A percentile compares a stretch with the other conserved stretches of the same genome.
These are phyloP conservation scores for Eupristina koningsbergeri DNA, from an alignment of 1,140 invertebrate species.

Conservation along the genomic window DNA sequence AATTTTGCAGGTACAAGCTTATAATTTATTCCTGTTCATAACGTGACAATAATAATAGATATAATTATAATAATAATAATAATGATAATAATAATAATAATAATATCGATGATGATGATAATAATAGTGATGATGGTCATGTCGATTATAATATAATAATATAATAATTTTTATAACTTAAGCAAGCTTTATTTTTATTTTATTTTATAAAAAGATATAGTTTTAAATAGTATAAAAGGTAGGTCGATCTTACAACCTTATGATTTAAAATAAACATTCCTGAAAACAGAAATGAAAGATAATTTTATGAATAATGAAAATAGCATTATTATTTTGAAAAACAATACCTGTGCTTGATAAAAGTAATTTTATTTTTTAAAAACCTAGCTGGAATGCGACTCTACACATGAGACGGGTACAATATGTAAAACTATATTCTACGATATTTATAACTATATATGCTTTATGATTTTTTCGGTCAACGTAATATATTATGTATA, in stretches of 20 bases:
- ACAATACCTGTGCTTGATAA: slow-evolving; percentile 59
- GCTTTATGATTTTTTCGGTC: slow-evolving; percentile 55
- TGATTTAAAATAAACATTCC: slow-evolving; percentile 32
- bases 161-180: slow-evolving; percentile 36
- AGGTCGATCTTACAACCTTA: slow-evolving; percentile 26
- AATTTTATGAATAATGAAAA: slow-evolving; percentile 31
- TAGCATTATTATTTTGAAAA: slow-evolving; percentile 28
- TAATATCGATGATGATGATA: slow-evolving; percentile 24
- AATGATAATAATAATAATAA: slow-evolving; percentile 36
- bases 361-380: slow-evolving; percentile 69
- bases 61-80: slow-evolving; percentile 34
- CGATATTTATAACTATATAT: slow-evolving; percentile 63
- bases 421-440: slow-evolving; percentile 73
- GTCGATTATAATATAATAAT: no score
- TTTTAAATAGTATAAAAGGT: slow-evolving; percentile 44
- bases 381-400: slow-evolving; percentile 72
- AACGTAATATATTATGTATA: slow-evolving; percentile 59
- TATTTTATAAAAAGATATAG: slow-evolving; percentile 36
- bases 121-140: slow-evolving; percentile 14
- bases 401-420: slow-evolving; percentile 70
- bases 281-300: slow-evolving; percentile 23
- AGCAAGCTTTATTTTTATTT: slow-evolving; percentile 30
- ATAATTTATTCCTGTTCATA: slow-evolving; percentile 38
- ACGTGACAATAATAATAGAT: slow-evolving; percentile 39
- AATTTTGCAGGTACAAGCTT: slow-evolving; percentile 50